phyloP scores from a whole-genome alignment of 2,888 invertebrate species.

The Mythimna albipuncta region DNA sequence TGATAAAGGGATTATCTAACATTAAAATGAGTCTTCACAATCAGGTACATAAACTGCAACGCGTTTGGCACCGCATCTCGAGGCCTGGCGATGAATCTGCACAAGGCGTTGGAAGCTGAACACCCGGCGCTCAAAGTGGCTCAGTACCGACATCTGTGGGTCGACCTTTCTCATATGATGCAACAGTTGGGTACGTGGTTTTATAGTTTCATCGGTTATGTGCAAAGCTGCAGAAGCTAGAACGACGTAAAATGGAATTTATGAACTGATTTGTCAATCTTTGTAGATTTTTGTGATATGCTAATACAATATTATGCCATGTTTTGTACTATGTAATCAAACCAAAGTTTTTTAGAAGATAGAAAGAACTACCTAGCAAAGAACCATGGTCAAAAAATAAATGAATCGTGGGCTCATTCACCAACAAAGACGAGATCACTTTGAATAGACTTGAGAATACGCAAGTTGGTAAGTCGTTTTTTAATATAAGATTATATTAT shows the following conservation, averaged over 20 bases:
- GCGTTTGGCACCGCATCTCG: slow-evolving; percentile 92
- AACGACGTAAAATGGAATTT: not conserved
- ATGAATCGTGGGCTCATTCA: too few relatives aligned
- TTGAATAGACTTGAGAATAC: not conserved
- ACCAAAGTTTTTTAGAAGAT: too few relatives aligned
- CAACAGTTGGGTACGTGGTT: slow-evolving; percentile 91
- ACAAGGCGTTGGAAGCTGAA: slow-evolving; percentile 91
- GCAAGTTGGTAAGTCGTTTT: not conserved
- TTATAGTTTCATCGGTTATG: slow-evolving; percentile 11
- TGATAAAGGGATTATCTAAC: too few relatives aligned
- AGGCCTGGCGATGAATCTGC: slow-evolving; percentile 92
- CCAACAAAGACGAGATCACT: too few relatives aligned
- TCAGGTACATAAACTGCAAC: slow-evolving; percentile 92
- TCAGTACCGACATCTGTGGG: slow-evolving; percentile 93
- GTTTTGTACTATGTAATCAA: too few relatives aligned
- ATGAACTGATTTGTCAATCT: not conserved
- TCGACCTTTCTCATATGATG: slow-evolving; percentile 94
- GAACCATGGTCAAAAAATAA: too few relatives aligned
- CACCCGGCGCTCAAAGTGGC: slow-evolving; percentile 92
- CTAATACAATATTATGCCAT: too few relatives aligned
- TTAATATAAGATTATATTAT: too few relatives aligned
- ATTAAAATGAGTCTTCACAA: not conserved
- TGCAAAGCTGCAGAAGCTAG: not conserved
- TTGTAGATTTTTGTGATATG: not conserved
- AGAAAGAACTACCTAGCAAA: too few relatives aligned